These are phyloP conservation scores for Hydrophis major DNA, from an alignment of 2,797 vertebrate species.

Conservation along the genomic window DNA sequence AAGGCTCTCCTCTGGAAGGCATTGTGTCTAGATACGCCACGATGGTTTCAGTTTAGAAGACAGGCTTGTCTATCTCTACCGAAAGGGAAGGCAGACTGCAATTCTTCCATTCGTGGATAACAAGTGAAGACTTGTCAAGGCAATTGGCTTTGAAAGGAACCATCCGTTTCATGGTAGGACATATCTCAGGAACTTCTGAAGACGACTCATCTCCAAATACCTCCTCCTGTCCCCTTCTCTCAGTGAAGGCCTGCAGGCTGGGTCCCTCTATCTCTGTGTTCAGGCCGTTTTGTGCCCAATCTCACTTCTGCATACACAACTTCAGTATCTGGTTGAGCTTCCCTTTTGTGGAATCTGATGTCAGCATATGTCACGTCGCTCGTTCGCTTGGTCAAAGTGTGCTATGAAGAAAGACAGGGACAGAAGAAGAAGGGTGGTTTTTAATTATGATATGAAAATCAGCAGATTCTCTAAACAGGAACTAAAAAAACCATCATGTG, in stretches of 20 bases:
- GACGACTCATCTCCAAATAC: not conserved
- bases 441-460: not conserved
- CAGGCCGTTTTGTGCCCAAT: not conserved
- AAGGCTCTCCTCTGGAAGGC: not conserved
- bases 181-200: not conserved
- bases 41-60: not conserved
- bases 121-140: not conserved
- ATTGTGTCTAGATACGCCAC: not conserved
- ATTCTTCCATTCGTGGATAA: not conserved
- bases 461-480: not conserved
- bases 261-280: no score
- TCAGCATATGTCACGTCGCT: not conserved
- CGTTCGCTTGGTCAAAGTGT: not conserved
- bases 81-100: not conserved
- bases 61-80: not conserved
- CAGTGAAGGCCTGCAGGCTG: not conserved
- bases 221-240: not conserved
- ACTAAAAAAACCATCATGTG: not conserved
- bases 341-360: constrained; percentile 6
- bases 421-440: not conserved
- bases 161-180: not conserved
- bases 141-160: not conserved
- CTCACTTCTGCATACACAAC: constrained; percentile 32
- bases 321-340: not conserved
- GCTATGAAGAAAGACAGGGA: not conserved